Percentiles rank a stretch among this genome's conserved stretches.
These are phyloP conservation scores for Chydorus sphaericus DNA, from an alignment of 2,888 invertebrate species.

Conservation along the genomic window DNA sequence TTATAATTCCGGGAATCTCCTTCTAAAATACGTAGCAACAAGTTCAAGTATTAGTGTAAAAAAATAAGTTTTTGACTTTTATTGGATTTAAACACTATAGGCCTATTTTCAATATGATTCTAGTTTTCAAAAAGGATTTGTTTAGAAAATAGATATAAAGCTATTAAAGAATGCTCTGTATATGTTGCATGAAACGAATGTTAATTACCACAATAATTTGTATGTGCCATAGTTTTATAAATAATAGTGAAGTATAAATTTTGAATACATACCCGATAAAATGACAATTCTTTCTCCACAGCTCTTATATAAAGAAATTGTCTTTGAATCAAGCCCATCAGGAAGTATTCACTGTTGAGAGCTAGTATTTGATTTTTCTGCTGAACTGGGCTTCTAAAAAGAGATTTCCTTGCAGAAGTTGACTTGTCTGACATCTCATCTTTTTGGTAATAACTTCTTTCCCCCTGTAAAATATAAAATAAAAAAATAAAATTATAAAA, in stretches of 20 bases:
- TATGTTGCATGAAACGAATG: no score
- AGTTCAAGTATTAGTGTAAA: not conserved
- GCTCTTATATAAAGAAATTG: slow-evolving; percentile 7
- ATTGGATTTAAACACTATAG: no score
- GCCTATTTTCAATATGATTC: no score
- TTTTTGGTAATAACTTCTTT: not conserved
- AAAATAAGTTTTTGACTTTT: no score
- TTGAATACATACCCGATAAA: not conserved
- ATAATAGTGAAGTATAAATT: not conserved
- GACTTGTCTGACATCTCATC: not conserved
- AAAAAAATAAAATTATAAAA: not conserved
- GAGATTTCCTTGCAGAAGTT: not conserved
- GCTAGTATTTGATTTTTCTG: not conserved
- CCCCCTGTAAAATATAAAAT: not conserved
- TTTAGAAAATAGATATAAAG: no score
- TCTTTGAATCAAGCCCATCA: not conserved
- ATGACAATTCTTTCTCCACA: slow-evolving; percentile 12
- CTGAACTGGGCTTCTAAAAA: not conserved
- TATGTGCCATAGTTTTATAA: not conserved
- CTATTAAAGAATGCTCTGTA: no score
- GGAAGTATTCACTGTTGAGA: not conserved
- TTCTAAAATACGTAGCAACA: not conserved
- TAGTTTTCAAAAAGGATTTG: no score
- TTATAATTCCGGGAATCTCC: not conserved
- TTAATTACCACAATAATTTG: not conserved